phyloP scores from a whole-genome alignment of 2,113 vertebrate genomes.

The Lagopus leucura region DNA sequence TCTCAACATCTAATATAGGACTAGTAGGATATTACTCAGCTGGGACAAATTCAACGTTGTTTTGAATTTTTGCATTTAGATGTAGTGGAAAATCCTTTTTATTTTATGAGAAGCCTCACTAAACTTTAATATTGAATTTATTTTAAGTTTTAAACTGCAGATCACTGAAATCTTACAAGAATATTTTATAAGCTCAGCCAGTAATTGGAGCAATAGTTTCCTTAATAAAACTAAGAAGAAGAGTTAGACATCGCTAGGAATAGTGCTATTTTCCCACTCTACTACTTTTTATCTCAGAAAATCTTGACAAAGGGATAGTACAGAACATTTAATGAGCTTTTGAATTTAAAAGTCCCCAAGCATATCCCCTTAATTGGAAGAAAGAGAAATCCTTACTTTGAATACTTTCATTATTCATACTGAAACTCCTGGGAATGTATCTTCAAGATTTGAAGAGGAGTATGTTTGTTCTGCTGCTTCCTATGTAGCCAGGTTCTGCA shows the following conservation, averaged over 20 bases:
- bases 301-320: background rate
- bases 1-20: background rate
- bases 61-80: background rate
- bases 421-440: background rate
- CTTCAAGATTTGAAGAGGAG: background rate
- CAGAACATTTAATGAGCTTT: slow-evolving; percentile 36
- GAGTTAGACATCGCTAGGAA: background rate
- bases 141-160: background rate
- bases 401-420: slow-evolving; percentile 14
- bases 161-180: background rate
- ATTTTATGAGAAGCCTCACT: background rate
- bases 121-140: background rate
- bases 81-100: background rate
- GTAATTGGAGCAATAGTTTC: background rate
- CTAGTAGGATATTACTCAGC: background rate
- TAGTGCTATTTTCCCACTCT: background rate
- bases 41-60: background rate
- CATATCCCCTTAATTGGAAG: slow-evolving; percentile 15
- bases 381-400: slow-evolving; percentile 5
- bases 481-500: background rate
- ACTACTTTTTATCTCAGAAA: background rate
- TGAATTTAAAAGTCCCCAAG: slow-evolving; percentile 29
- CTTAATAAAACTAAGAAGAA: background rate
- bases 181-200: background rate
- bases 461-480: background rate